Conservation (phyloP, 2,113 vertebrate species). For the Nymphicus hollandicus region DNA sequence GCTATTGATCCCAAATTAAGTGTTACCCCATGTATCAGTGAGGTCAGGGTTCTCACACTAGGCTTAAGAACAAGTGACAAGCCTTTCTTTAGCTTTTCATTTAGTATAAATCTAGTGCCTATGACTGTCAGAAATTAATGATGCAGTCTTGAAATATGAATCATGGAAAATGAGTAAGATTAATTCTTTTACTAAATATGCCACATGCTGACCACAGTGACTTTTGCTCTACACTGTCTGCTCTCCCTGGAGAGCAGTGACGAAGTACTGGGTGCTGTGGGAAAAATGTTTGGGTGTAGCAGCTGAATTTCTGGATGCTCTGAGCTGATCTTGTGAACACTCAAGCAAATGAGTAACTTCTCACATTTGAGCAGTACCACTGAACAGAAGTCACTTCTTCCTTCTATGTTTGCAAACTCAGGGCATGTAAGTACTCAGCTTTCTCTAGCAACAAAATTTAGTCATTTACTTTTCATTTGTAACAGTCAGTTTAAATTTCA, state of each 20-base stretch:
- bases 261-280: background rate
- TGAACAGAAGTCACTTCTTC: background rate
- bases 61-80: background rate
- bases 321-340: background rate
- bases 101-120: background rate
- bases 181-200: background rate
- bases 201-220: background rate
- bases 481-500: background rate
- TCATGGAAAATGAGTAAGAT: background rate
- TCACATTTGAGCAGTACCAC: background rate
- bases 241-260: background rate
- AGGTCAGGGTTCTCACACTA: rapidly evolving
- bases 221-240: background rate
- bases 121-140: background rate
- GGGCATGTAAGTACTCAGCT: background rate
- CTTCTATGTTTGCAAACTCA: background rate
- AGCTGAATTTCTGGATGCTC: background rate
- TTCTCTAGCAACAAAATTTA: background rate
- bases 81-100: background rate
- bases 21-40: background rate
- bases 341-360: background rate
- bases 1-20: background rate
- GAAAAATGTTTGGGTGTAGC: constrained; percentile 1
- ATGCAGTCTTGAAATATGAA: background rate
- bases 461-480: background rate